Percentiles rank a stretch among this genome's conserved stretches.
Evolutionary conservation across 2,797 vertebrate species (phyloP).

Genomic region (Lacerta agilis): DNA sequence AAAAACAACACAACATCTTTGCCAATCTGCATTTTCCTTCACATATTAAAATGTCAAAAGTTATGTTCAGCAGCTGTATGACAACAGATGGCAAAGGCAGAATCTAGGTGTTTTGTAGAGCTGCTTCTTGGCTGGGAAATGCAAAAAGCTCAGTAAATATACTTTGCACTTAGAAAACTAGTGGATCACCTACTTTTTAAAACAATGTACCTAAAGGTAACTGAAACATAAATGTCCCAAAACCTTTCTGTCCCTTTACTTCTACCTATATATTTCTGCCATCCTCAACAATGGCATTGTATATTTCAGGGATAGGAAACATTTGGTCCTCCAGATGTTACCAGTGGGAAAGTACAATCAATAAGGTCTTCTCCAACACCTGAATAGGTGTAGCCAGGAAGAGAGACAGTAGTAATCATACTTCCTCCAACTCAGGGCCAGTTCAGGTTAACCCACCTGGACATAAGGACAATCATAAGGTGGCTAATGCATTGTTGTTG

Average conservation of each 20-base stretch:
- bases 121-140: neutral
- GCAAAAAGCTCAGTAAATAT: constrained; percentile 3
- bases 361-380: neutral
- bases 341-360: neutral
- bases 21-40: neutral
- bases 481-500: too few species aligned
- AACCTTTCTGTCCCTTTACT: neutral
- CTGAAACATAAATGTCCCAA: neutral
- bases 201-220: neutral
- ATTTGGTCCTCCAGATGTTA: too few species aligned
- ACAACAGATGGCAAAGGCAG: constrained; percentile 26
- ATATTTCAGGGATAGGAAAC: too few species aligned
- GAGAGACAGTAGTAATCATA: neutral
- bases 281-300: neutral
- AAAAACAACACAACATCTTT: constrained; percentile 16
- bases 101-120: constrained; percentile 19
- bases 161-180: neutral
- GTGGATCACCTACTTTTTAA: neutral
- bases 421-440: neutral
- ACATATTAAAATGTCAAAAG: constrained; percentile 50
- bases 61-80: constrained; percentile 19
- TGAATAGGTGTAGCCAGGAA: neutral
- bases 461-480: too few species aligned
- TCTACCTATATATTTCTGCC: neutral
- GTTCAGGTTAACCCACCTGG: neutral